Evolutionary conservation across 1,140 invertebrate genomes (phyloP).

Genomic region (Macrosteles quadrilineatus): DNA sequence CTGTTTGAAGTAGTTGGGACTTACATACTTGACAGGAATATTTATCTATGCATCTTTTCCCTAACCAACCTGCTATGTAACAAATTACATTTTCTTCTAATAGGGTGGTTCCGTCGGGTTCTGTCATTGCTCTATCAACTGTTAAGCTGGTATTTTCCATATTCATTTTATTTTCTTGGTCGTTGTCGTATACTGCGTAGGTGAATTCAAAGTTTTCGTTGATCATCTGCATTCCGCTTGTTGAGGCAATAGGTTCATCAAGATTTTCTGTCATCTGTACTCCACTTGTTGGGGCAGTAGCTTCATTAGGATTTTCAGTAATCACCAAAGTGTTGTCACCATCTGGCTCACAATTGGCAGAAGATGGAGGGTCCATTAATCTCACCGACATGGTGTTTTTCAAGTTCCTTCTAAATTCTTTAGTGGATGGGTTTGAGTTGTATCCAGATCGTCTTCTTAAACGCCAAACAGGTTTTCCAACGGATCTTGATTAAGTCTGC

Average conservation of each 20-base stretch:
- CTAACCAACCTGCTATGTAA: no score
- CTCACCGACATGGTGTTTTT: constrained; percentile 17
- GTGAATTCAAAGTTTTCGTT: background rate
- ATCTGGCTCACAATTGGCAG: constrained; percentile 28
- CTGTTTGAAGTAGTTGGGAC: no score
- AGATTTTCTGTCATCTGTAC: constrained; percentile 1
- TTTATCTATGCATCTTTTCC: no score
- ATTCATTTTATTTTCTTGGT: background rate
- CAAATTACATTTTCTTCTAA: no score
- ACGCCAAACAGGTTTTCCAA: constrained; percentile 21
- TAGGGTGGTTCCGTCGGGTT: no score
- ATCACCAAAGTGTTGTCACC: constrained; percentile 12
- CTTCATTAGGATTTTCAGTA: constrained; percentile 8
- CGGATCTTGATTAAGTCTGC: constrained; percentile 19
- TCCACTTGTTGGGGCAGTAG: background rate
- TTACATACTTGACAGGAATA: no score
- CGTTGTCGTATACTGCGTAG: background rate
- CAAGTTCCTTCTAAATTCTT: constrained; percentile 25
- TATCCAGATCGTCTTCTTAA: constrained; percentile 16
- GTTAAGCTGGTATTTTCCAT: background rate
- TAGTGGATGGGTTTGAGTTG: constrained; percentile 12
- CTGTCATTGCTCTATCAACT: no score
- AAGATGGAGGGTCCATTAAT: constrained; percentile 16
- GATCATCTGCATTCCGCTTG: constrained; percentile 1
- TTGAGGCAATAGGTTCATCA: constrained; percentile 1